Base-by-base conservation (phyloP, 2,888 invertebrate genomes). In the Timandra comae region DNA sequence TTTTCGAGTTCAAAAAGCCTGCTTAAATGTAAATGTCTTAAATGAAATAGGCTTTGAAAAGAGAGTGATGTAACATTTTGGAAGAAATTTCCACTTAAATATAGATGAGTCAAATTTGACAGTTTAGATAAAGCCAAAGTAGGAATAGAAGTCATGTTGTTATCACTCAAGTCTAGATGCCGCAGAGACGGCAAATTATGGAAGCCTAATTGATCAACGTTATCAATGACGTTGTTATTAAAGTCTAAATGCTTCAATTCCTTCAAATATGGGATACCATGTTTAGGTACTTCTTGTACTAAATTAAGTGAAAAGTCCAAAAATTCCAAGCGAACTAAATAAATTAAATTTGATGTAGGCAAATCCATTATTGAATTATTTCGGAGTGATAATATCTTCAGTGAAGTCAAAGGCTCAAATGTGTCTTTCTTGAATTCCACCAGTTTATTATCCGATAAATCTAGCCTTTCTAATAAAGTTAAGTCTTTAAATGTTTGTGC, bases 1-100 rank as follows among this genome's bases (percentile, higher is more conserved):
- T 84, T 88, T 44, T 87, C 85, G 49, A 95, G 84, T 49, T 88
- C 85, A 56, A 89, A 89, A 55, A 92, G 86, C 55, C 90, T 88
- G 73, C 90, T 90, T 59, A 95, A 81, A 66, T 91, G 91, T 60
- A 95, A 86, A 65, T 89, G 90, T 64, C 90, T 90, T 52, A 95
- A 86, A 73, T 93, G 92, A 71, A 94, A 93, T 37, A 97, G 89
- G 70, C 95, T 95, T 59, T 93, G 89, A 64, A 96, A 93, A 43
- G 94, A 94, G 33, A 93, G 90, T 9, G 93, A 89, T 41, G 91
- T 90, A 53, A 95, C 79, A 53, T 88, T 86, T 51, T 86, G 87
- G 56, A 95, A 90, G 53, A 91, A 92, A 80, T 96, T 96, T 46
- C 92, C 91, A 66, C 92, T 94, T 56, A 96, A 82, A 59, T 91